phyloP scores from a whole-genome alignment of 92 coral and sea anemone species.

The Epizoanthus ramosus region DNA sequence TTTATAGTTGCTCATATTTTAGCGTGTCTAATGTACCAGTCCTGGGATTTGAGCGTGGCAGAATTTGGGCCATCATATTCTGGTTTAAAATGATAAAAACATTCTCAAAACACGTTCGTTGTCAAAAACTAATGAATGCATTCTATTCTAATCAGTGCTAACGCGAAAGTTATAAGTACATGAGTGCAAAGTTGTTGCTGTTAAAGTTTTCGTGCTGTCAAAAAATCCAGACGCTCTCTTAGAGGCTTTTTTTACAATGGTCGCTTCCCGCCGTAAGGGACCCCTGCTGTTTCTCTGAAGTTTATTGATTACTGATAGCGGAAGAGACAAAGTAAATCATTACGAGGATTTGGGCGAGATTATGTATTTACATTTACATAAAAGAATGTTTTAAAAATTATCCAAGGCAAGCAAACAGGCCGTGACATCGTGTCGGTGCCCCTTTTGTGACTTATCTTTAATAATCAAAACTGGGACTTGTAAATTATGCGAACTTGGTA shows the following conservation, averaged over 20 bases:
- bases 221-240: neutral
- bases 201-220: neutral
- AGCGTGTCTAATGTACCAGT: neutral
- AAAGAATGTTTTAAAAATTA: conserved; percentile 24
- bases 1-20: neutral
- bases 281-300: neutral
- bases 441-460: neutral
- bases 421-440: conserved; percentile 22
- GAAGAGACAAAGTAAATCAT: neutral
- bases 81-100: neutral
- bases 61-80: neutral
- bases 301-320: neutral
- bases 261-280: neutral
- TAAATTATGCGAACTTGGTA: neutral
- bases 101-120: neutral
- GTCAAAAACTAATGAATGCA: neutral
- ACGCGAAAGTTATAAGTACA: neutral
- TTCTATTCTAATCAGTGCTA: neutral
- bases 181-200: neutral
- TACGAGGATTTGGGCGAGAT: neutral
- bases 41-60: neutral
- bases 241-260: neutral
- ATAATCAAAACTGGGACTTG: conserved; percentile 14
- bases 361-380: conserved; percentile 28
- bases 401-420: conserved; percentile 30